These are phyloP conservation scores for Troglohyphantes excavatus DNA, from an alignment of 2,888 invertebrate species.

Conservation along the genomic window DNA sequence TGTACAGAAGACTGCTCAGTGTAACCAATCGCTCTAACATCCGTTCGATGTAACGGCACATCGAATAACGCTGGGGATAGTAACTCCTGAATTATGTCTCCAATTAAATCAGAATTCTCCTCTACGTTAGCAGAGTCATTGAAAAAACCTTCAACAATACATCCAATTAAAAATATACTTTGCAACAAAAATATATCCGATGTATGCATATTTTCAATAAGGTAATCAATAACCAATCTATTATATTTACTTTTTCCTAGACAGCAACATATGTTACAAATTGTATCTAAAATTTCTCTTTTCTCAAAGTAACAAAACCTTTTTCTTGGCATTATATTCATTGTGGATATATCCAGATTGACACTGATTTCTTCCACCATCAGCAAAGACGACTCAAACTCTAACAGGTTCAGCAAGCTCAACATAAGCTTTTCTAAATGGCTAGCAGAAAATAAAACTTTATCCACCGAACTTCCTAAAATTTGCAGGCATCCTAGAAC, in stretches of 20 bases:
- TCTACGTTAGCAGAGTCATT: neutral
- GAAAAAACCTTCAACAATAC: constrained; percentile 43
- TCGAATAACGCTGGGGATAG: constrained; percentile 32
- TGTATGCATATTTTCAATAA: constrained; percentile 42
- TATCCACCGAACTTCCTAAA: constrained; percentile 26
- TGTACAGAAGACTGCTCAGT: neutral
- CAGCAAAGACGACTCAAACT: constrained; percentile 39
- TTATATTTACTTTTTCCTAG: constrained; percentile 32
- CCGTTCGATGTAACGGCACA: neutral
- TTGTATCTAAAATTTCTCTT: constrained; percentile 39
- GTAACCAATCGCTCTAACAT: neutral
- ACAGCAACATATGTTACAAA: constrained; percentile 27
- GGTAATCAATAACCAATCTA: constrained; percentile 47
- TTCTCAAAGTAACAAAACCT: constrained; percentile 52
- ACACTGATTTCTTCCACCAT: constrained; percentile 49
- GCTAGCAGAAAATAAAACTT: constrained; percentile 5
- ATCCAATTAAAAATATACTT: constrained; percentile 55
- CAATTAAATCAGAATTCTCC: neutral
- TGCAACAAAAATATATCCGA: constrained; percentile 36
- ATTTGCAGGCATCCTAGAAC: constrained; percentile 62
- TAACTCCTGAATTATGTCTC: constrained; percentile 49
- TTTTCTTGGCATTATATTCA: constrained; percentile 42
- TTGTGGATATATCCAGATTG: neutral
- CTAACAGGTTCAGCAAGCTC: constrained; percentile 49
- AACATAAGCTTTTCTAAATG: constrained; percentile 49